phyloP scores from a whole-genome alignment of 2,797 vertebrate genomes.

The Onychomys arenicola region DNA sequence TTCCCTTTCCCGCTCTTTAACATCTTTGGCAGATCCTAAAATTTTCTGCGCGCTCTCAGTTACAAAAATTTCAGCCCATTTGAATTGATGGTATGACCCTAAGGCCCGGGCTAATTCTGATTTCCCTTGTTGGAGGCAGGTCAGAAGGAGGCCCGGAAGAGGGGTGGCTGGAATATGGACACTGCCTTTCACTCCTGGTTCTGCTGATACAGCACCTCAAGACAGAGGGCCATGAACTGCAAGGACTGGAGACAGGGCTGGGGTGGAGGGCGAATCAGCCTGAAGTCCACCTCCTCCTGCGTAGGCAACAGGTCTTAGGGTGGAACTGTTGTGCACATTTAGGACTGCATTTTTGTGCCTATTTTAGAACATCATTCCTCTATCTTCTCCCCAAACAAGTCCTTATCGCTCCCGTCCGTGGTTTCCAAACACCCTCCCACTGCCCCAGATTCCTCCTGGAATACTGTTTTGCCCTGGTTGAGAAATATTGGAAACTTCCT shows the following conservation, averaged over 20 bases:
- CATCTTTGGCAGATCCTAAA: slow-evolving; percentile 17
- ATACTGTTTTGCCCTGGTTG: background rate
- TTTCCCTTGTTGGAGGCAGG: background rate
- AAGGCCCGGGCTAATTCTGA: background rate
- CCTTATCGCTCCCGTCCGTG: background rate
- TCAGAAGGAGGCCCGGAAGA: background rate
- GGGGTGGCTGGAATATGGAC: background rate
- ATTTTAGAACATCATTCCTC: background rate
- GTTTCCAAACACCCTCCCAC: background rate
- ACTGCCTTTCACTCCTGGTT: background rate
- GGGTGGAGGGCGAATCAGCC: background rate
- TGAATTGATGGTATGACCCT: background rate
- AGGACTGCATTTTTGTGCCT: background rate
- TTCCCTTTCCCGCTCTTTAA: background rate
- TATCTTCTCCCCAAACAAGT: background rate
- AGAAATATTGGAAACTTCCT: background rate
- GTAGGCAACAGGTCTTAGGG: background rate
- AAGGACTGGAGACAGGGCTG: background rate
- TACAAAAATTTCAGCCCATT: slow-evolving; percentile 5
- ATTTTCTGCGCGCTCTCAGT: background rate
- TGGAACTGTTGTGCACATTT: background rate
- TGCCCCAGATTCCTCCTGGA: background rate
- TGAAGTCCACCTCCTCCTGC: background rate
- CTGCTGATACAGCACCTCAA: background rate
- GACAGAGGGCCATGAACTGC: background rate